Evolutionary conservation across 2,888 invertebrate species (phyloP).

Genomic region (Andrena flavipes): DNA sequence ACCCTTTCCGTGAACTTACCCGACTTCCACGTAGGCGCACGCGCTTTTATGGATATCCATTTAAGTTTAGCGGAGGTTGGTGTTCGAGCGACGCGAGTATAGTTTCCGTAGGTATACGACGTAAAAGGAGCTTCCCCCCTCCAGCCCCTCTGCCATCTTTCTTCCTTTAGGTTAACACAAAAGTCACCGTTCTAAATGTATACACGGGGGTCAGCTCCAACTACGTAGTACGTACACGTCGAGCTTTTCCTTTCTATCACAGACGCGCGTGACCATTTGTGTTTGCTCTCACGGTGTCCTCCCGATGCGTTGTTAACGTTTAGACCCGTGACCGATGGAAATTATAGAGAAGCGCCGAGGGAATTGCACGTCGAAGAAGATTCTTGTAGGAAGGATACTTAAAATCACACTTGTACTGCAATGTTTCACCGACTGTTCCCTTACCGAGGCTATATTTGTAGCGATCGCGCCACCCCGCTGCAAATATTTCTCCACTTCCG

Average conservation of each 20-base stretch:
- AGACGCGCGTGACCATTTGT: constrained; percentile 58
- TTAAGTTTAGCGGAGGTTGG: constrained; percentile 61
- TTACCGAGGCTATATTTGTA: constrained; percentile 29
- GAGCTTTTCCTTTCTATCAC: constrained; percentile 19
- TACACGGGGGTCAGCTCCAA: background rate
- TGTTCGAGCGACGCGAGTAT: constrained; percentile 32
- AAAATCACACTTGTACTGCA: constrained; percentile 9
- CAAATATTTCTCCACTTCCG: constrained; percentile 12
- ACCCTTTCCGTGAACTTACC: constrained; percentile 60
- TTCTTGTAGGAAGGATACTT: constrained; percentile 18
- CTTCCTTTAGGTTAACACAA: constrained; percentile 28
- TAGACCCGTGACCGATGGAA: constrained; percentile 60
- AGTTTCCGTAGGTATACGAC: constrained; percentile 8
- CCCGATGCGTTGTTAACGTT: constrained; percentile 61
- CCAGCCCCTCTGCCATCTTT: background rate
- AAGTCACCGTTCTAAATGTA: constrained; percentile 11
- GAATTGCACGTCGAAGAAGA: constrained; percentile 40
- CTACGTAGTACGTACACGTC: background rate
- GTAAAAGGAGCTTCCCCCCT: constrained; percentile 38
- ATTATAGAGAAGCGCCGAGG: constrained; percentile 45
- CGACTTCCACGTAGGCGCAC: constrained; percentile 66
- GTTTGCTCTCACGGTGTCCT: constrained; percentile 63
- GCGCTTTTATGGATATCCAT: constrained; percentile 69
- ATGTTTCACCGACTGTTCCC: background rate
- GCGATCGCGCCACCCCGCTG: constrained; percentile 1